Base-by-base conservation (phyloP, 2,113 vertebrate genomes). In the Panthera leo region DNA sequence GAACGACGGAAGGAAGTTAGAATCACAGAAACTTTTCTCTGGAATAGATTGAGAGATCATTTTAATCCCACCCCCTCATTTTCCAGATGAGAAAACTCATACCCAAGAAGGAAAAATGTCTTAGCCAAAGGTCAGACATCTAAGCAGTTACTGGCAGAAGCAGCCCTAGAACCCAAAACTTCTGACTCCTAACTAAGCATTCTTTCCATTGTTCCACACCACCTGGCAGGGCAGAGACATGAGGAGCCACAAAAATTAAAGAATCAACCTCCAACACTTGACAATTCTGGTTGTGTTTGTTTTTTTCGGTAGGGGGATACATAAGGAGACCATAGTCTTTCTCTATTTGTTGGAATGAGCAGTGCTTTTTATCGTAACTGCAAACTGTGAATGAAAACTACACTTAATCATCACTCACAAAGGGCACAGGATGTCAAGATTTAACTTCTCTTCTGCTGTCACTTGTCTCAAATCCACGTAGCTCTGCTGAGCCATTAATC, bases 61-160 rank as follows among this genome's bases (percentile, higher is more conserved):
- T 76, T 95, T 67, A 82, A 78, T 45, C 80, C 42, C 79, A 97
- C 95, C 86, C 95, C 89, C 97, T 97, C 94, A 96, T 61, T 97
- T 97, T 97, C 96, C 95, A 97, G 65, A 82, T 48, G 61, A 97
- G 82, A 91, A 97, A 86, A 93, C 61, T 27, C 76, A 92, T 61
- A 73, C 71, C 87, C 71, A 73, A n/a, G 84, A 80, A 96, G 94
- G 79, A 87, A 97, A 96, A 89, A 73, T 76, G 89, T 95, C 85
- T 48, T 48, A 73, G 89, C 63, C 58, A 94, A 97, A 98, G 96
- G 91, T 97, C 95, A 97, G 15, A 27, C 48, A 70, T 63, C 78
- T 84, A 36, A 92, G 89, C 48, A 70, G 80, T 91, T 85, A 71
- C 39, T 75, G 86, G 94, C 68, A 97, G 68, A 97, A 91, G 83